Evolutionary conservation across 1,140 invertebrate species (phyloP).

Genomic region (Diploscapter pachys): DNA sequence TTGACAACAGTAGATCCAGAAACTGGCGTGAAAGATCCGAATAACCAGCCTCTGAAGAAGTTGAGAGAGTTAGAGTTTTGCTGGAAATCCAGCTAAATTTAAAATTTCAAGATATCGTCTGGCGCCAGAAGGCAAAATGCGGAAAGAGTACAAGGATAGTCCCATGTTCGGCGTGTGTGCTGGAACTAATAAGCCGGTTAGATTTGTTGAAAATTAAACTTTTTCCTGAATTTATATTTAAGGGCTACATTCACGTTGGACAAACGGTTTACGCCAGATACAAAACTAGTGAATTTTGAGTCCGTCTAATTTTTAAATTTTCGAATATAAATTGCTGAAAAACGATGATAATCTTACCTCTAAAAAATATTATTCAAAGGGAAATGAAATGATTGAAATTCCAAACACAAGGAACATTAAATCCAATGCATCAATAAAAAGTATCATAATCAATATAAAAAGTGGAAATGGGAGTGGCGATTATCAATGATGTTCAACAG

Average conservation of each 20-base stretch:
- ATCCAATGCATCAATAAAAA: too few species aligned
- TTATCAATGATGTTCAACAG: too few species aligned
- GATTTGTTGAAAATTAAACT: not conserved
- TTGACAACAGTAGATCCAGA: constrained; percentile 54
- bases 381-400: too few species aligned
- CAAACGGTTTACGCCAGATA: constrained; percentile 32
- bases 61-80: constrained; percentile 38
- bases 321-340: too few species aligned
- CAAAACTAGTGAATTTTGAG: constrained; percentile 9
- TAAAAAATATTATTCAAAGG: too few species aligned
- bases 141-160: constrained; percentile 26
- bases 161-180: constrained; percentile 40
- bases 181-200: constrained; percentile 24
- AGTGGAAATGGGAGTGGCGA: too few species aligned
- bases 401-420: too few species aligned
- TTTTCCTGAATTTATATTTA: constrained; percentile 2
- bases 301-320: too few species aligned
- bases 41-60: constrained; percentile 54
- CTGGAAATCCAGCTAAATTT: not conserved
- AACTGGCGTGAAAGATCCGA: constrained; percentile 51
- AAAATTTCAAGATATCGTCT: constrained; percentile 39
- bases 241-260: constrained; percentile 33
- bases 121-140: constrained; percentile 33
- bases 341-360: too few species aligned
- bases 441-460: too few species aligned